A percentile compares a stretch with the other conserved stretches of the same genome.
phyloP scores from a whole-genome alignment of 2,113 vertebrate species.

The Pithys albifrons region DNA sequence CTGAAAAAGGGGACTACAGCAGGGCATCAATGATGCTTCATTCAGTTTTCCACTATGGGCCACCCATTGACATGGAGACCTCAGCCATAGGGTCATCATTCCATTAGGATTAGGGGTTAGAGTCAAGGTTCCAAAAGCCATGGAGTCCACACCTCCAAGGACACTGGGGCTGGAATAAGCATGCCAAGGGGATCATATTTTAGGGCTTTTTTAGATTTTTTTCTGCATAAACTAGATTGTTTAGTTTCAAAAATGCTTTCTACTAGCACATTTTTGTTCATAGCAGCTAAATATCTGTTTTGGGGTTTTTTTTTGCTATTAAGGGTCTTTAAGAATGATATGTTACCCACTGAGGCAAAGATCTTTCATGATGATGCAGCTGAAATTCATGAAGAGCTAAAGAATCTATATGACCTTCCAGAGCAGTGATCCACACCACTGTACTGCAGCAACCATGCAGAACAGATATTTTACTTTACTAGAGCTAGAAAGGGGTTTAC shows the following conservation, averaged over 20 bases:
- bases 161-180: background rate
- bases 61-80: accelerated
- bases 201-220: background rate
- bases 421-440: background rate
- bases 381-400: background rate
- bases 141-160: background rate
- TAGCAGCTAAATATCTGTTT: background rate
- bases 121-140: too few species aligned
- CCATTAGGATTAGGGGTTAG: background rate
- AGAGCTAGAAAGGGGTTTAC: background rate
- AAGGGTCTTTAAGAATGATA: background rate
- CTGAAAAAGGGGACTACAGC: background rate
- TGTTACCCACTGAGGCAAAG: background rate
- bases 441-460: background rate
- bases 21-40: background rate
- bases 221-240: background rate
- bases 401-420: background rate
- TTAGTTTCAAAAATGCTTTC: background rate
- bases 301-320: background rate
- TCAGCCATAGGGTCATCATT: accelerated
- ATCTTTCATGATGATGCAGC: background rate
- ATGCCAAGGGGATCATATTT: background rate
- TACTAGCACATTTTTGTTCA: background rate
- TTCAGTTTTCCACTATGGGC: background rate
- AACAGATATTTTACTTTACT: background rate